A percentile compares a stretch with the other conserved stretches of the same genome.
phyloP scores from a whole-genome alignment of 1,140 invertebrate species.

The Lerema accius region DNA sequence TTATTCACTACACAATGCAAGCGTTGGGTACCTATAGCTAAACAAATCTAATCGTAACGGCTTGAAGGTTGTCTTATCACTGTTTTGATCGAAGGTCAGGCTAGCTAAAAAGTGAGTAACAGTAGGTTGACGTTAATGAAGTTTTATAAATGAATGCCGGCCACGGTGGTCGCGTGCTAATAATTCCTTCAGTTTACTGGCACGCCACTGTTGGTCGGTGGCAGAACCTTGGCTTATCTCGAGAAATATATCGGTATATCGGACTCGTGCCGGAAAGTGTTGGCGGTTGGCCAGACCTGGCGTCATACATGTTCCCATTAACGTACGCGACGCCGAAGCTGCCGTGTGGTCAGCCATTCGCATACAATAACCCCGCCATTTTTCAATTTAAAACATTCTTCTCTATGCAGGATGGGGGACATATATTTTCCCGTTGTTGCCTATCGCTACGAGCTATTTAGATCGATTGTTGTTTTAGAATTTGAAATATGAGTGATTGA shows the following conservation, averaged over 20 bases:
- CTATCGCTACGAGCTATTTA: too few species aligned
- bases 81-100: not conserved
- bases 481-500: too few species aligned
- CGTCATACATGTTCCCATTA: constrained; percentile 47
- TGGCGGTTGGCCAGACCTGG: constrained; percentile 61
- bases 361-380: constrained; percentile 24
- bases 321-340: constrained; percentile 28
- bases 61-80: not conserved
- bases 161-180: constrained; percentile 44
- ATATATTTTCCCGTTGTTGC: too few species aligned
- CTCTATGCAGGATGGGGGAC: not conserved
- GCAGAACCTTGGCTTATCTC: constrained; percentile 57
- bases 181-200: constrained; percentile 42
- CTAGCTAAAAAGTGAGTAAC: not conserved
- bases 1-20: too few species aligned
- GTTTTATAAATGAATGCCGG: constrained; percentile 17
- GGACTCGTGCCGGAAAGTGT: constrained; percentile 59
- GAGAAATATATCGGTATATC: constrained; percentile 65
- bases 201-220: constrained; percentile 43
- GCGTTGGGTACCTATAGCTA: too few species aligned
- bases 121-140: not conserved
- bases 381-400: constrained; percentile 13
- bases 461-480: too few species aligned
- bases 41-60: not conserved
- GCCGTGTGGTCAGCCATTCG: constrained; percentile 23